Evolutionary conservation across 2,113 vertebrate genomes (phyloP).

Genomic region (Strix uralensis): DNA sequence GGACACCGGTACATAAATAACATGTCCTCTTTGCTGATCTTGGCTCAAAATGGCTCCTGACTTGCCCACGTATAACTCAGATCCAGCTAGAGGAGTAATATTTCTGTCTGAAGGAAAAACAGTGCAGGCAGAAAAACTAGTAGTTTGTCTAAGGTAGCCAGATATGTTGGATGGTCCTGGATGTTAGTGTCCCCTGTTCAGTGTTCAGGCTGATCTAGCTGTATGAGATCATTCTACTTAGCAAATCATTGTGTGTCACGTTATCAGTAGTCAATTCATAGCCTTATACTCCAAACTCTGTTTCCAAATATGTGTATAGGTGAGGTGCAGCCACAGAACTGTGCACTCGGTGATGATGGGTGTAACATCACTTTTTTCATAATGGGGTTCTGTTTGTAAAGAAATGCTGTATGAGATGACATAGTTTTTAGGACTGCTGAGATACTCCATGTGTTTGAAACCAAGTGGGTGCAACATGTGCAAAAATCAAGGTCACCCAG

Average conservation of each 20-base stretch:
- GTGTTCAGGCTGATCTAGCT: neutral
- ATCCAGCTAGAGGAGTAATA: neutral
- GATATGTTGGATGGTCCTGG: neutral
- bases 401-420: neutral
- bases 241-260: neutral
- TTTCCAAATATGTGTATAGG: neutral
- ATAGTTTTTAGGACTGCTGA: neutral
- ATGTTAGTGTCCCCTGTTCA: neutral
- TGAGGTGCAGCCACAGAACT: neutral
- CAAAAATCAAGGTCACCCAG: constrained; percentile 25
- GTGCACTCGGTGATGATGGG: neutral
- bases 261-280: neutral
- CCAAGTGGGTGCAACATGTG: neutral
- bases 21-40: neutral
- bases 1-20: neutral
- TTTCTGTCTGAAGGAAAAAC: neutral
- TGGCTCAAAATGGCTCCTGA: neutral
- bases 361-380: neutral
- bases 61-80: neutral
- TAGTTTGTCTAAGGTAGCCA: neutral
- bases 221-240: neutral
- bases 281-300: neutral
- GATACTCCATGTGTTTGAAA: neutral
- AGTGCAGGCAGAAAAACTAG: neutral
- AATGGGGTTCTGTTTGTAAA: constrained; percentile 3